Evolutionary conservation across 1,140 invertebrate genomes (phyloP), one percentile per base, ranked within the genome.

Genomic region (Halictus rubicundus): DNA sequence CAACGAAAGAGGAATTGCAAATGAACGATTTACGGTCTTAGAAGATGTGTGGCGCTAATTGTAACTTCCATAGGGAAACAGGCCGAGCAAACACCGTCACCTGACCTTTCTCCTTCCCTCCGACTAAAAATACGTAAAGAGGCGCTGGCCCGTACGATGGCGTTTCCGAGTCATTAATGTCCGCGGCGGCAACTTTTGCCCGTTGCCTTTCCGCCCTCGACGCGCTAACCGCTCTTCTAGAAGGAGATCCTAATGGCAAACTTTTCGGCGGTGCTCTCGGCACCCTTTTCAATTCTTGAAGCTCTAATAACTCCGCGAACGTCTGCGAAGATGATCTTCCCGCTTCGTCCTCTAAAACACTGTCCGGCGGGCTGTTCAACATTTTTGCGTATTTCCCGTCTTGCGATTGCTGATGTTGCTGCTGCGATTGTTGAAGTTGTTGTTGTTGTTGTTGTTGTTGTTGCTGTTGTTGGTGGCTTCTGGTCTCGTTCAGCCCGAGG

Each of bases 31-130:
- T 42, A 68, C 65, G 12, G 19, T 6, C 68, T 90, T 92, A 93
- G 71, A 93, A 93, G 75, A 93, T 93, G 81, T 93, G 91, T n/a
- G 92, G 92, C 5, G 92, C 93, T n/a, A 95, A 88, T 79, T 95
- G 94, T 14, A 95, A 90, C 84, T 95, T 95, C 95, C 95, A 96
- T 21, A 96, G 92, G 0, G 95, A 95, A 7, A 96, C 93, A 0
- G 95, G 95, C 83, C 95, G 93, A 80, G 95, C 95, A 78, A 96
- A 96, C 23, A 95, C 94, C 3, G 95, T 95, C 2, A 95, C 95
- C 81, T 95, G 95, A 12, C 95, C 95, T 57, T 95, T 95, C 83
- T 95, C 95, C 83, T 95, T 95, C 0, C 95, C 95, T 9, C 95
- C 95, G 9, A 96, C 92, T 8, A 96, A 80, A 85, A 95, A 96